Percentiles rank a stretch among this genome's conserved stretches.
Conservation (phyloP, 2,797 vertebrate genomes). For the Syncerus caffer region DNA sequence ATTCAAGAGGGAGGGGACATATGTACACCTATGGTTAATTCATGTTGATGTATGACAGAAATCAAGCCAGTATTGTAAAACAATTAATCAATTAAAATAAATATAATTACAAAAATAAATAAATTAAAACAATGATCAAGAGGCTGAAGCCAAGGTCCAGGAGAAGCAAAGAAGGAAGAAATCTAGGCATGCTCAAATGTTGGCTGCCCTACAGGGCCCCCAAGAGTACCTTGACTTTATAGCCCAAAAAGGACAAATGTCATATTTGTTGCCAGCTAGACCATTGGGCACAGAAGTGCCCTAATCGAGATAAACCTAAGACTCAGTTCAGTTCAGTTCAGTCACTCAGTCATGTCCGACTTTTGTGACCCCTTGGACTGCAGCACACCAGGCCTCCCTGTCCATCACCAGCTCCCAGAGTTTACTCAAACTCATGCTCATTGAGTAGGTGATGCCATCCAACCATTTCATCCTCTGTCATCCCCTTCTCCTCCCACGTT, state of each 20-base stretch:
- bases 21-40: neutral
- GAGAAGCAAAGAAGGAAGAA: neutral
- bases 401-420: too few relatives aligned
- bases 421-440: neutral
- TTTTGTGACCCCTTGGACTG: neutral
- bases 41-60: neutral
- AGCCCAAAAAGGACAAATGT: neutral
- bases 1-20: neutral
- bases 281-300: neutral
- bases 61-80: neutral
- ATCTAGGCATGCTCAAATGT: neutral
- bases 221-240: neutral
- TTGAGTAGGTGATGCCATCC: neutral
- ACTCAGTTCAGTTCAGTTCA: neutral
- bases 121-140: neutral
- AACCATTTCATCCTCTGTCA: neutral
- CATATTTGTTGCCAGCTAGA: neutral
- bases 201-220: neutral
- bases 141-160: neutral
- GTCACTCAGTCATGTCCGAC: rapidly evolving
- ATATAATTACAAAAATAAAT: neutral
- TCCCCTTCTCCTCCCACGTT: neutral
- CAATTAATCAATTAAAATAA: neutral
- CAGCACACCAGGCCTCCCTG: neutral
- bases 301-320: neutral